Base-by-base conservation (phyloP, 2,797 vertebrate species). In the Coracias cyanogaster region DNA sequence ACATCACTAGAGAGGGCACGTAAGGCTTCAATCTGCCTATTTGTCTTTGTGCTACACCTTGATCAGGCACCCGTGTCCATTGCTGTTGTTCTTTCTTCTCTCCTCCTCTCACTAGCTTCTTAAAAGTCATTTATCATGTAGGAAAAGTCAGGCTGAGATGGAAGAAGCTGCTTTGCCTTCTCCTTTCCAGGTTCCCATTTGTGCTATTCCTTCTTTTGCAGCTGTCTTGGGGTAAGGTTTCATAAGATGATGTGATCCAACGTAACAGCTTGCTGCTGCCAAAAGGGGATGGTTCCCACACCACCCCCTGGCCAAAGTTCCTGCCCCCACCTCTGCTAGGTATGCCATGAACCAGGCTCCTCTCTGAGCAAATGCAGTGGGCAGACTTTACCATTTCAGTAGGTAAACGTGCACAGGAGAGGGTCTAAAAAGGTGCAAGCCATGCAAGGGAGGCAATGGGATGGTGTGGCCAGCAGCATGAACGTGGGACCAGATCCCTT, bases 201-300 rank as follows among this genome's bases (percentile, higher is more conserved):
- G 48, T 69, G 45, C 65, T 39, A 3, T 49, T 86, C 20, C 60
- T 84, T 43, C 70, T 93, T 33, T 37, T 85, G 90, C 95, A 93
- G 90, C 92, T 95, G 86, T 89, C 94, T 67, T 64, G 29, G 43
- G 35, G 78, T 96, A 93, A 85, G 64, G 78, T 96, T 95, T 97
- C 95, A 46, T 10, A 12, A 18, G 52, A 41, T 0, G 0, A 3
- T 0, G 0, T 33, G 88, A 95, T 77, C 86, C 90, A 92, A 39
- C 1, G 3, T 22, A 73, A 12, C 3, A 9, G 29, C 52, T 90
- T 6, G 0, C 52, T 39, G 55, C 70, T 82, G 88, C 94, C 88
- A 90, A 52, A 81, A 93, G 41, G 31, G 74, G 35, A 15, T 2
- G 12, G 48, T 8, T 92, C 41, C 60, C 45, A 22, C 12, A 39